Percentiles rank a stretch among this genome's conserved stretches.
Evolutionary conservation across 2,113 vertebrate genomes (phyloP).

Genomic region (Anguilla rostrata): DNA sequence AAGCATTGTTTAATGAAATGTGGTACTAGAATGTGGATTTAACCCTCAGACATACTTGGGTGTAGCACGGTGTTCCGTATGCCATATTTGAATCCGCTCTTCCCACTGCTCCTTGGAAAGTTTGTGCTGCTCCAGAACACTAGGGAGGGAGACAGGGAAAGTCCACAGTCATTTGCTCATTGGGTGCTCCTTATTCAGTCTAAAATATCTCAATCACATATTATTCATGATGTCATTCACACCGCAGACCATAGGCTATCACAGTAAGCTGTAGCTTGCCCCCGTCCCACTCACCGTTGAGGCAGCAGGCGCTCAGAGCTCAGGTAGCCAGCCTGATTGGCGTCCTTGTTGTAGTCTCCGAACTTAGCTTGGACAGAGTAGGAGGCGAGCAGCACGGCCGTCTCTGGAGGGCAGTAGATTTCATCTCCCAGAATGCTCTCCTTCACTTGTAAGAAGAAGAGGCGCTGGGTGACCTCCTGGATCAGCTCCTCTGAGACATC

Average conservation of each 20-base stretch:
- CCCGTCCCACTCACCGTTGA: conserved; percentile 75
- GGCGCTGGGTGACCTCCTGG: conserved; percentile 94
- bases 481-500: conserved; percentile 92
- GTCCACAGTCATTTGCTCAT: too few species aligned
- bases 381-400: conserved; percentile 90
- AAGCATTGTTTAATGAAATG: too few species aligned
- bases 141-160: conserved; percentile 43
- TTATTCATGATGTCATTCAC: neutral
- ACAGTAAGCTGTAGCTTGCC: too few species aligned
- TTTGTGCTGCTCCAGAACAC: conserved; percentile 95
- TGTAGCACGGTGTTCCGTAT: conserved; percentile 89
- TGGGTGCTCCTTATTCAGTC: too few species aligned
- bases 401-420: conserved; percentile 94
- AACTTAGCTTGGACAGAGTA: conserved; percentile 96
- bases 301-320: conserved; percentile 85
- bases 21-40: neutral
- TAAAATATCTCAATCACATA: neutral
- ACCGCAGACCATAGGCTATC: neutral
- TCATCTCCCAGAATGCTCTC: conserved; percentile 88
- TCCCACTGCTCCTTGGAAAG: conserved; percentile 94
- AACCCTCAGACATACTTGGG: conserved; percentile 78
- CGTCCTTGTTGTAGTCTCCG: conserved; percentile 85
- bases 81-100: conserved; percentile 96
- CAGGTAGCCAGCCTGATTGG: conserved; percentile 85
- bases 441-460: conserved; percentile 96